Percentiles rank a stretch among this genome's conserved stretches.
Conservation (phyloP, 2,888 invertebrate species). For the Mythimna impura region DNA sequence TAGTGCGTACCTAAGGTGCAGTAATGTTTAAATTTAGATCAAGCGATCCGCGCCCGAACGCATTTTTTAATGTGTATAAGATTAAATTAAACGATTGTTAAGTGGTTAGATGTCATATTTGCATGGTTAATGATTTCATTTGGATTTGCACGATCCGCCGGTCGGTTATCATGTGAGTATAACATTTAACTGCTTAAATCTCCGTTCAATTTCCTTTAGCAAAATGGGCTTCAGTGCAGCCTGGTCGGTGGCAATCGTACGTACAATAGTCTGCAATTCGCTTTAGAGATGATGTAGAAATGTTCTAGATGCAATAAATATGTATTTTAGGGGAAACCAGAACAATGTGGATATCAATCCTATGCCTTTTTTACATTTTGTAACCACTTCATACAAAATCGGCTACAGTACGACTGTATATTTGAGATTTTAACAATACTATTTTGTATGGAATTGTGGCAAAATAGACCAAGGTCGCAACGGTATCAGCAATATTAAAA, state of each 20-base stretch:
- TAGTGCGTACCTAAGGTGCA: not conserved
- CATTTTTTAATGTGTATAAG: not conserved
- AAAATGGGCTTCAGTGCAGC: not conserved
- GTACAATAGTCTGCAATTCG: not conserved
- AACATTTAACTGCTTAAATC: not conserved
- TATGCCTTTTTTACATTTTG: not conserved
- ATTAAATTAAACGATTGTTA: not conserved
- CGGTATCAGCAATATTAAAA: not conserved
- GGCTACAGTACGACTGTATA: not conserved
- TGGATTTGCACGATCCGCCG: not conserved
- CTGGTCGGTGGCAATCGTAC: not conserved
- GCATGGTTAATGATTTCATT: not conserved
- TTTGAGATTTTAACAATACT: not conserved
- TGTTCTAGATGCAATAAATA: conserved; percentile 22
- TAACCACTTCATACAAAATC: conserved; percentile 14
- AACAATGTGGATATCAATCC: conserved; percentile 29
- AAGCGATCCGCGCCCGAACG: not conserved
- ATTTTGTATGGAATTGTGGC: conserved; percentile 5
- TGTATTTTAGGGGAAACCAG: conserved; percentile 7
- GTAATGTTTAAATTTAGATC: not conserved
- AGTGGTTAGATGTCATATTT: not conserved
- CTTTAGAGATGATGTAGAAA: not conserved
- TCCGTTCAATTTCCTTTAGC: not conserved
- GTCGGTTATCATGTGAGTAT: not conserved
- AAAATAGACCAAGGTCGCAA: not conserved